A percentile compares a stretch with the other conserved stretches of the same genome.
These are phyloP conservation scores for Drosophila seguyi DNA, from an alignment of 1,140 invertebrate genomes.

Conservation along the genomic window DNA sequence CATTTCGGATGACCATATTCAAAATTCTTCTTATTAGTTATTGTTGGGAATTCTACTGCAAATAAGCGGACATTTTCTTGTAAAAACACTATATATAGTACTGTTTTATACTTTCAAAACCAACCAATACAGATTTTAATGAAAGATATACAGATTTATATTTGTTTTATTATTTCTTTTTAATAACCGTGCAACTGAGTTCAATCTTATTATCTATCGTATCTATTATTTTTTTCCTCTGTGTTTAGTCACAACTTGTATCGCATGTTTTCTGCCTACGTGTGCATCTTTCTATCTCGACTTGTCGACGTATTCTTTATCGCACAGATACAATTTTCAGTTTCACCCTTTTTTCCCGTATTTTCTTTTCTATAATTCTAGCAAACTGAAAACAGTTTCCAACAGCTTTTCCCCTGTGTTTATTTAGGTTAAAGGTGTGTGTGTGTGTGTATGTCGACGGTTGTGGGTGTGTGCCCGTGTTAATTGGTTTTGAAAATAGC, in stretches of 20 bases:
- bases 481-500: constrained; percentile 42
- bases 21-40: too few species aligned
- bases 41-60: too few species aligned
- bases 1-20: too few species aligned
- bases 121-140: too few species aligned
- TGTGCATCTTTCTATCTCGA: constrained; percentile 15
- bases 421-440: constrained; percentile 18
- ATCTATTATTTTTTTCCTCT: not conserved
- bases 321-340: constrained; percentile 32
- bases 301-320: constrained; percentile 16
- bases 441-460: not conserved
- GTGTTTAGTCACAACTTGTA: constrained; percentile 18
- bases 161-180: too few species aligned
- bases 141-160: too few species aligned
- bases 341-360: constrained; percentile 3
- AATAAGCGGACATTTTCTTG: too few species aligned
- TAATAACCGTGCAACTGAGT: too few species aligned
- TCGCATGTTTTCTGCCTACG: constrained; percentile 18
- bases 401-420: constrained; percentile 35
- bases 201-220: not conserved
- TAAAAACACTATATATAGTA: too few species aligned
- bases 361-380: constrained; percentile 25
- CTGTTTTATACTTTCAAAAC: too few species aligned
- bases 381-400: constrained; percentile 31
- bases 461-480: constrained; percentile 30